These are phyloP conservation scores for Styela clava DNA, from an alignment of 23 tunicate species.

Conservation along the genomic window DNA sequence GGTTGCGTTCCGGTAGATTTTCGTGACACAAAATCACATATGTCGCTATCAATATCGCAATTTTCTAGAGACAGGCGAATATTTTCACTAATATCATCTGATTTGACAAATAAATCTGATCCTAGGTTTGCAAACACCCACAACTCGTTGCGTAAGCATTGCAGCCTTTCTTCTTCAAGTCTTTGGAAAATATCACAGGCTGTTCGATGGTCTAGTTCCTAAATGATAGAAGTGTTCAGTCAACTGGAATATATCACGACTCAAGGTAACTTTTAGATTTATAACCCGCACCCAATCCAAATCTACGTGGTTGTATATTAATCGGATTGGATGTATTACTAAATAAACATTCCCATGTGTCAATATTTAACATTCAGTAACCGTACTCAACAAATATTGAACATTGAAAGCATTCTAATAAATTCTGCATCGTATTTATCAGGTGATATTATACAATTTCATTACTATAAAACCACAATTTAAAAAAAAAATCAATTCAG, in stretches of 20 bases:
- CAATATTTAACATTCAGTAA: too few relatives aligned
- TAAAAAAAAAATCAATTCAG: too few relatives aligned
- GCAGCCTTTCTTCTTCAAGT: slow-evolving; percentile 64
- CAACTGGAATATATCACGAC: neutral
- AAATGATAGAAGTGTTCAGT: neutral
- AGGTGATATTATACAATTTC: too few relatives aligned
- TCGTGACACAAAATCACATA: slow-evolving; percentile 42
- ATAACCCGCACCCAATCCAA: neutral
- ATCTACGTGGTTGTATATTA: neutral
- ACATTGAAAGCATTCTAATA: too few relatives aligned
- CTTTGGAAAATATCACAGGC: slow-evolving; percentile 60
- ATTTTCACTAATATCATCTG: slow-evolving; percentile 68
- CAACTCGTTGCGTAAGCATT: slow-evolving; percentile 42
- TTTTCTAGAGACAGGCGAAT: slow-evolving; percentile 52
- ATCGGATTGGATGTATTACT: too few relatives aligned
- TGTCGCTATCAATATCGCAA: slow-evolving; percentile 54
- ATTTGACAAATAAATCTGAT: slow-evolving; percentile 55
- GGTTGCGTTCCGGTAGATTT: slow-evolving; percentile 54
- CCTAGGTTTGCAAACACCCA: slow-evolving; percentile 80
- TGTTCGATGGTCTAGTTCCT: slow-evolving; percentile 52
- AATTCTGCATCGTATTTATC: too few relatives aligned
- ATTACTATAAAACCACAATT: too few relatives aligned
- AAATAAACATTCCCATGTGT: too few relatives aligned
- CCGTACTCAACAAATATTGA: too few relatives aligned
- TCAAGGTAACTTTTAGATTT: neutral